A percentile compares a stretch with the other conserved stretches of the same genome.
These are phyloP conservation scores for Armadillidium nasatum DNA, from an alignment of 1,140 invertebrate species.

Conservation along the genomic window DNA sequence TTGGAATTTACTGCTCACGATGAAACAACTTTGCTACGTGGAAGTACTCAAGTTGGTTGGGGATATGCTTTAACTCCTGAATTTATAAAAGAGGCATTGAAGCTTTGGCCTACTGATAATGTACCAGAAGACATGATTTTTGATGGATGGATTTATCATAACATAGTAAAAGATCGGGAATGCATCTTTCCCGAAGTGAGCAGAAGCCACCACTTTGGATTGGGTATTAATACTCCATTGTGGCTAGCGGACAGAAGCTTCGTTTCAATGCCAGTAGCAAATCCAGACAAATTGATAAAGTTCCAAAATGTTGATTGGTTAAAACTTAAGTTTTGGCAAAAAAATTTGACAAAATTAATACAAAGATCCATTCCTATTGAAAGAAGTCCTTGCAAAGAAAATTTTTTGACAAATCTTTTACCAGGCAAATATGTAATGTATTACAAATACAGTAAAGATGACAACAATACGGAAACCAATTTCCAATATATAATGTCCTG, in stretches of 20 bases:
- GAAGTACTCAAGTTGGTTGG: constrained; percentile 24
- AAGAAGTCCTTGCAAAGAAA: background rate
- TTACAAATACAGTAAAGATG: background rate
- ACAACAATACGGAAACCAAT: background rate
- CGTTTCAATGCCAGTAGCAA: background rate
- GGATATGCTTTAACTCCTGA: constrained; percentile 21
- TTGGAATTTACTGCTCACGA: background rate
- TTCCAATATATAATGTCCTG: background rate
- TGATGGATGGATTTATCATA: constrained; percentile 7
- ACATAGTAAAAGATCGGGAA: background rate
- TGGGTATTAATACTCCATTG: constrained; percentile 16
- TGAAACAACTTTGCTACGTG: constrained; percentile 1
- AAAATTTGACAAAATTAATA: background rate
- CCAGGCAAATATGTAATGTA: background rate
- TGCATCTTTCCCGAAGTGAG: constrained; percentile 24
- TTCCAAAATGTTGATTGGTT: background rate
- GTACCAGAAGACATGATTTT: background rate
- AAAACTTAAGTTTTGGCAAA: background rate
- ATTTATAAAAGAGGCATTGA: constrained; percentile 7
- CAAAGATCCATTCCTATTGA: background rate
- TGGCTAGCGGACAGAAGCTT: background rate
- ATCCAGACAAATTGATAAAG: background rate
- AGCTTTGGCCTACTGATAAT: background rate
- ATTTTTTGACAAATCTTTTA: background rate
- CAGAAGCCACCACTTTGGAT: constrained; percentile 18